phyloP scores from a whole-genome alignment of 2,888 invertebrate species.

The Eulithis testata region DNA sequence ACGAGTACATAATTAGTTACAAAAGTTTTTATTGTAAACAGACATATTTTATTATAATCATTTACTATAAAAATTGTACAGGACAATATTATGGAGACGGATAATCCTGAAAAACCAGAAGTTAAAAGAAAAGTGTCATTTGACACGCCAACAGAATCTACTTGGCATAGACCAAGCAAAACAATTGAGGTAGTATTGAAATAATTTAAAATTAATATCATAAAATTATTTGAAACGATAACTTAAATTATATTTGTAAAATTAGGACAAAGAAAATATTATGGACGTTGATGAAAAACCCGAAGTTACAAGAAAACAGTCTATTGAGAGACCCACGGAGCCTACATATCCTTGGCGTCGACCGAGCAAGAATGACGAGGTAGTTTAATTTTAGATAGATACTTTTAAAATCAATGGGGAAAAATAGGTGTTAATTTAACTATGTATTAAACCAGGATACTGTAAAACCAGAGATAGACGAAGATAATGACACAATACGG shows the following conservation, averaged over 20 bases:
- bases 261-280: conserved; percentile 48
- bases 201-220: background rate
- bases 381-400: conserved; percentile 5
- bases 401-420: background rate
- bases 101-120: conserved; percentile 46
- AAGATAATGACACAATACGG: conserved; percentile 19
- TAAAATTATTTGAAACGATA: background rate
- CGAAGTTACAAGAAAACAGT: conserved; percentile 42
- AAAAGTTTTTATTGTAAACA: background rate
- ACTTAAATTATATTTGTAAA: conserved; percentile 4
- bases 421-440: conserved; percentile 10
- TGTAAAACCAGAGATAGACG: conserved; percentile 29
- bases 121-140: conserved; percentile 49
- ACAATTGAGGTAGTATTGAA: conserved; percentile 46
- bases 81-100: conserved; percentile 46
- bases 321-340: conserved; percentile 45
- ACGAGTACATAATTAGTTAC: conserved; percentile 17
- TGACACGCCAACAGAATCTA: conserved; percentile 46
- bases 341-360: conserved; percentile 38
- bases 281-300: conserved; percentile 40
- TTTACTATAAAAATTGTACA: conserved; percentile 30
- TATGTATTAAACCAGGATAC: conserved; percentile 15
- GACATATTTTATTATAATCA: background rate
- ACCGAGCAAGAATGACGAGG: conserved; percentile 19
- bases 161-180: conserved; percentile 48